phyloP scores from a whole-genome alignment of 2,797 vertebrate genomes.

The Acanthopagrus latus region DNA sequence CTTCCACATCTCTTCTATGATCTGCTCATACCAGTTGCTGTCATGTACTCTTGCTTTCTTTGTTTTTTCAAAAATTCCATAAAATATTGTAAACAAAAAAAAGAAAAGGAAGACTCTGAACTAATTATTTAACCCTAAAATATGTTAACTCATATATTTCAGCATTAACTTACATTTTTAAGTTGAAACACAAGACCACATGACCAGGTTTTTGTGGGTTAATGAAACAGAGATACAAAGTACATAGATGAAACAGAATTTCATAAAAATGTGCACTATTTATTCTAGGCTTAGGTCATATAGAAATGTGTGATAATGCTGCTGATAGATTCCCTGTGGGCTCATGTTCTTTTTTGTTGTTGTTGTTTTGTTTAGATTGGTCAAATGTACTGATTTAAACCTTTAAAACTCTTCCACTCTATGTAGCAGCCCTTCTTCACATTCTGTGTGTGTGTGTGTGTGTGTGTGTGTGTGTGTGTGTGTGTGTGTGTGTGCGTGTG shows the following conservation, averaged over 20 bases:
- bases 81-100: no score
- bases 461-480: no score
- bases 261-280: slow-evolving; percentile 33
- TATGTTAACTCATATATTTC: no score
- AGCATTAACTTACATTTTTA: no score
- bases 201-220: slow-evolving; percentile 27
- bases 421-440: not conserved
- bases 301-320: not conserved
- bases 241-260: slow-evolving; percentile 30
- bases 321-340: not conserved
- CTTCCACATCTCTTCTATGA: no score
- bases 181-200: no score
- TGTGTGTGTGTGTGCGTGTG: no score
- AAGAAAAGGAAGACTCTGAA: no score
- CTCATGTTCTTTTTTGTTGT: not conserved
- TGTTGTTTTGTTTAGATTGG: not conserved
- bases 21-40: no score
- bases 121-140: no score
- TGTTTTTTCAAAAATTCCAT: no score
- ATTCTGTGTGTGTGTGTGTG: slow-evolving; percentile 18
- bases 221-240: slow-evolving; percentile 33
- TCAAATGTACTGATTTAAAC: slow-evolving; percentile 13
- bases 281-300: slow-evolving; percentile 9
- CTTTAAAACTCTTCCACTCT: slow-evolving; percentile 7
- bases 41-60: no score